Percentiles rank a stretch among this genome's conserved stretches.
phyloP scores from a whole-genome alignment of 2,797 vertebrate species.

The Okamejei kenojei region DNA sequence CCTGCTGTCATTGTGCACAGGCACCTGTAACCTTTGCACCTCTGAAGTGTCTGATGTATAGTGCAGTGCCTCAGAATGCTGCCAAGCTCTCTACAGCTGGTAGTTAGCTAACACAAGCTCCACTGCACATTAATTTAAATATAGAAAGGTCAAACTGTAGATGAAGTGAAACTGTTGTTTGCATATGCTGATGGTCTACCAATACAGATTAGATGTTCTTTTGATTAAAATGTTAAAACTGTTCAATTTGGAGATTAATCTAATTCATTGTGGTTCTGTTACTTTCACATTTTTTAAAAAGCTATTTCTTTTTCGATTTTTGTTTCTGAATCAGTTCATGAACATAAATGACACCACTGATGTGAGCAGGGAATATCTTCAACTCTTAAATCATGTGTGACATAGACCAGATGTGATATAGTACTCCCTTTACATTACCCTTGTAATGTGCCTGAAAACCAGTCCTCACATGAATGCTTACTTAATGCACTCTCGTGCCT shows the following conservation, averaged over 20 bases:
- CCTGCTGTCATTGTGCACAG: conserved; percentile 30
- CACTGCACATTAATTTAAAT: conserved; percentile 38
- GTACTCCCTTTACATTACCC: conserved; percentile 26
- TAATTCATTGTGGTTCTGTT: not conserved
- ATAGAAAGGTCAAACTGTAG: conserved; percentile 33
- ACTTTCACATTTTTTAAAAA: not conserved
- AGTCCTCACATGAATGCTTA: not conserved
- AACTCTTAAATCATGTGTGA: conserved; percentile 23
- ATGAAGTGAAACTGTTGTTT: conserved; percentile 37
- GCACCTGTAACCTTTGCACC: conserved; percentile 30
- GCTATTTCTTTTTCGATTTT: not conserved
- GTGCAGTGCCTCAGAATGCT: not conserved
- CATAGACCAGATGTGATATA: conserved; percentile 25
- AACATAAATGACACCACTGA: conserved; percentile 3
- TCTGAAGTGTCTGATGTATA: conserved; percentile 22
- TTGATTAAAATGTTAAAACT: conserved; percentile 33
- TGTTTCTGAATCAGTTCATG: not conserved
- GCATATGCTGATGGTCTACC: conserved; percentile 33
- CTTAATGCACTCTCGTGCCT: not conserved
- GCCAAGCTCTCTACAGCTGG: conserved; percentile 28
- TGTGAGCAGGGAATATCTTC: conserved; percentile 13
- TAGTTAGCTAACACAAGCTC: conserved; percentile 28
- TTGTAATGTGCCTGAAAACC: not conserved
- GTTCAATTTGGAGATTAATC: conserved; percentile 9
- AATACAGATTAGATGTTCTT: conserved; percentile 2